These are phyloP conservation scores for Tadarida brasiliensis DNA, from an alignment of 2,797 vertebrate genomes.

Conservation along the genomic window DNA sequence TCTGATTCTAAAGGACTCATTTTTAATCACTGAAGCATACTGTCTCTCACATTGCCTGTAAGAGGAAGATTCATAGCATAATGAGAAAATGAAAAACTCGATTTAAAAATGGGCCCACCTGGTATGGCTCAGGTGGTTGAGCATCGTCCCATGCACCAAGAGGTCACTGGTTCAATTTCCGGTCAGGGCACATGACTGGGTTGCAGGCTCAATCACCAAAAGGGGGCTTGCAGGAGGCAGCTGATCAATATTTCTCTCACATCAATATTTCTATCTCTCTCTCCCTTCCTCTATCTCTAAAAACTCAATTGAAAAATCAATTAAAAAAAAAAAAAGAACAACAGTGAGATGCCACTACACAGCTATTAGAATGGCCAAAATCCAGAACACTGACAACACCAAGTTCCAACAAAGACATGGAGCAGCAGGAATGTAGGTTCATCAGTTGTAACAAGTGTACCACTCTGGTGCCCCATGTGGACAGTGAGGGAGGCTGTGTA, in stretches of 20 bases:
- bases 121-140: too few species aligned
- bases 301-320: too few species aligned
- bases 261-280: too few species aligned
- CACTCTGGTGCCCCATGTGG: background rate
- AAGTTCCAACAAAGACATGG: background rate
- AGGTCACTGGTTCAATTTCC: too few species aligned
- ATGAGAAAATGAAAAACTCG: background rate
- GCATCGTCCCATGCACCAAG: too few species aligned
- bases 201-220: too few species aligned
- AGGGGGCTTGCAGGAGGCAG: too few species aligned
- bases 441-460: background rate
- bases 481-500: background rate
- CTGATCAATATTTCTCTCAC: too few species aligned
- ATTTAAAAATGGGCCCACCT: background rate
- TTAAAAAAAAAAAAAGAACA: background rate
- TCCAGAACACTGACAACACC: background rate
- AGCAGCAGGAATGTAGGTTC: background rate
- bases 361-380: background rate
- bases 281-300: too few species aligned
- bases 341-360: background rate
- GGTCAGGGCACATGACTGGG: too few species aligned
- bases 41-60: background rate
- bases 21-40: background rate
- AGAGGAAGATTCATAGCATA: background rate
- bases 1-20: background rate